phyloP scores from a whole-genome alignment of 2,113 vertebrate genomes.

The Dendropsophus ebraccatus region DNA sequence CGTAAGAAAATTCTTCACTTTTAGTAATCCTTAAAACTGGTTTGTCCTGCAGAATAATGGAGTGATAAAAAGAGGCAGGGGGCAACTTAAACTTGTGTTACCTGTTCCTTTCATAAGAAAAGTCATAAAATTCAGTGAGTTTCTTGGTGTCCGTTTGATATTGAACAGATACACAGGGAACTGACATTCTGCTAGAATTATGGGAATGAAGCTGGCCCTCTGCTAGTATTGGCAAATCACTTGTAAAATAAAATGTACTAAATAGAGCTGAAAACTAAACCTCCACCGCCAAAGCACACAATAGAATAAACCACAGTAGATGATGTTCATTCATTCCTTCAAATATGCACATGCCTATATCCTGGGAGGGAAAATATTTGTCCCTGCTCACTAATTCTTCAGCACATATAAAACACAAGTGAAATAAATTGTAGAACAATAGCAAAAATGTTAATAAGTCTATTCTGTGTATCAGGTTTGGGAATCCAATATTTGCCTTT shows the following conservation, averaged over 20 bases:
- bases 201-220: too few species aligned
- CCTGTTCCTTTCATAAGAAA: background rate
- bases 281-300: background rate
- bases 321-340: background rate
- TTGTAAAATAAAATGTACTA: background rate
- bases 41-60: background rate
- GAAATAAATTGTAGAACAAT: background rate
- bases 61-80: background rate
- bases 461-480: too few species aligned
- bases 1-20: too few species aligned
- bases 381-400: background rate
- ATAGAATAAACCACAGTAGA: background rate
- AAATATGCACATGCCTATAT: background rate
- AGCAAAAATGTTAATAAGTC: background rate
- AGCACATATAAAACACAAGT: conserved; percentile 7
- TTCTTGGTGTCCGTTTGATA: background rate
- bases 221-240: background rate
- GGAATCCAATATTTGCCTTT: background rate
- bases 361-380: background rate
- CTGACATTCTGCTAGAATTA: background rate
- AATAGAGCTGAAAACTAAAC: background rate
- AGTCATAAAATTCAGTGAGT: background rate
- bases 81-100: background rate
- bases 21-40: too few species aligned
- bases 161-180: background rate